These are phyloP conservation scores for Atta colombica DNA, from an alignment of 1,140 invertebrate genomes.

Conservation along the genomic window DNA sequence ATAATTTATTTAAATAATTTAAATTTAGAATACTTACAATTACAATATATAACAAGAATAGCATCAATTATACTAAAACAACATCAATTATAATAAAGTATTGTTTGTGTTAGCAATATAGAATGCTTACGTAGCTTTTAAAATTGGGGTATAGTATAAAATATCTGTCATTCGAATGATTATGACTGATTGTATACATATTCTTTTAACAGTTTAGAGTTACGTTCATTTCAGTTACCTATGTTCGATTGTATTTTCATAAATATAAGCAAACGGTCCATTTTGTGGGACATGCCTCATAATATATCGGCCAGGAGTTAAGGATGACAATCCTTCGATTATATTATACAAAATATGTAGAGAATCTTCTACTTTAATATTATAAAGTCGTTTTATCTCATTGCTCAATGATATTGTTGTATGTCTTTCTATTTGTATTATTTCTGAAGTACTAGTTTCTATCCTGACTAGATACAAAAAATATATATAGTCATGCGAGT, in stretches of 20 bases:
- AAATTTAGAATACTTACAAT: too few species aligned
- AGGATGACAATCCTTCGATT: slow-evolving; percentile 76
- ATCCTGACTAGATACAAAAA: slow-evolving; percentile 81
- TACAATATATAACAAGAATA: too few species aligned
- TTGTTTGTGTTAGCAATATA: too few species aligned
- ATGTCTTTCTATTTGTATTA: slow-evolving; percentile 84
- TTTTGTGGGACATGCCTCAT: slow-evolving; percentile 82
- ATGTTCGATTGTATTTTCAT: slow-evolving; percentile 69
- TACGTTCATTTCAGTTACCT: slow-evolving; percentile 63
- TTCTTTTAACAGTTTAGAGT: neutral
- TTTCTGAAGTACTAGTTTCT: slow-evolving; percentile 75
- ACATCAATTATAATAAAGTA: too few species aligned
- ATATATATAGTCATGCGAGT: neutral
- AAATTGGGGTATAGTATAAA: too few species aligned
- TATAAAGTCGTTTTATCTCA: slow-evolving; percentile 82
- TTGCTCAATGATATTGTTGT: slow-evolving; percentile 79
- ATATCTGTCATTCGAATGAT: too few species aligned
- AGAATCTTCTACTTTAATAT: slow-evolving; percentile 79
- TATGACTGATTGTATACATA: neutral
- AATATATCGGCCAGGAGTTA: slow-evolving; percentile 83
- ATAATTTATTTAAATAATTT: too few species aligned
- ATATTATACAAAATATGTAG: slow-evolving; percentile 83
- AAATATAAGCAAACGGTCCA: slow-evolving; percentile 83
- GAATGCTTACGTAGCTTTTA: too few species aligned
- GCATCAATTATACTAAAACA: too few species aligned